Conservation (phyloP, 2,888 invertebrate genomes). For the Gryllus longicercus region DNA sequence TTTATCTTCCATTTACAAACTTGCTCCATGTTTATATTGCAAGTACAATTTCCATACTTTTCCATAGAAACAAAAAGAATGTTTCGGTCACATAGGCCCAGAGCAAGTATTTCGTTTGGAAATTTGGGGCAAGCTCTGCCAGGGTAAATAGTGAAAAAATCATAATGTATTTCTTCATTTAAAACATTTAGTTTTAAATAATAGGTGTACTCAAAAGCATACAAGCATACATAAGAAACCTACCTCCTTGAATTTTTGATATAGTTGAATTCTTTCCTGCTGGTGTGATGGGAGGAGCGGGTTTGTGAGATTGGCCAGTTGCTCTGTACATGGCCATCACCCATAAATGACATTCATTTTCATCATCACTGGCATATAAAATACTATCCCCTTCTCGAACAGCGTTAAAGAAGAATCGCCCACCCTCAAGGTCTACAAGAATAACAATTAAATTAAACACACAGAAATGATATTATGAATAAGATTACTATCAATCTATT, state of each 20-base stretch:
- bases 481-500: neutral
- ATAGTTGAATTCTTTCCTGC: conserved; percentile 81
- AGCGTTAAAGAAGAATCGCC: conserved; percentile 95
- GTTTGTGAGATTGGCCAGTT: conserved; percentile 99
- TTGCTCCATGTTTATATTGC: too few relatives aligned
- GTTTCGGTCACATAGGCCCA: too few relatives aligned
- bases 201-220: too few relatives aligned
- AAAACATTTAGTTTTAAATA: too few relatives aligned
- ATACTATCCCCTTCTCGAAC: conserved; percentile 98
- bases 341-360: conserved; percentile 97
- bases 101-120: too few relatives aligned
- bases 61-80: too few relatives aligned
- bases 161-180: too few relatives aligned
- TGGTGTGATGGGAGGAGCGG: conserved; percentile 86
- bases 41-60: too few relatives aligned
- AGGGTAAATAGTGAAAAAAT: too few relatives aligned
- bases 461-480: neutral
- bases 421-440: conserved; percentile 80
- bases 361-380: conserved; percentile 92
- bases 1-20: too few relatives aligned
- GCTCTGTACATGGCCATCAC: conserved; percentile 99
- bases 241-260: conserved; percentile 87
- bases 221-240: neutral
- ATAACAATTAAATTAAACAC: neutral
- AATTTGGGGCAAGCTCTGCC: too few relatives aligned